Evolutionary conservation across 2,113 vertebrate genomes (phyloP), one percentile per base, ranked within the genome.

Genomic region (Ptychochromis oligacanthus): DNA sequence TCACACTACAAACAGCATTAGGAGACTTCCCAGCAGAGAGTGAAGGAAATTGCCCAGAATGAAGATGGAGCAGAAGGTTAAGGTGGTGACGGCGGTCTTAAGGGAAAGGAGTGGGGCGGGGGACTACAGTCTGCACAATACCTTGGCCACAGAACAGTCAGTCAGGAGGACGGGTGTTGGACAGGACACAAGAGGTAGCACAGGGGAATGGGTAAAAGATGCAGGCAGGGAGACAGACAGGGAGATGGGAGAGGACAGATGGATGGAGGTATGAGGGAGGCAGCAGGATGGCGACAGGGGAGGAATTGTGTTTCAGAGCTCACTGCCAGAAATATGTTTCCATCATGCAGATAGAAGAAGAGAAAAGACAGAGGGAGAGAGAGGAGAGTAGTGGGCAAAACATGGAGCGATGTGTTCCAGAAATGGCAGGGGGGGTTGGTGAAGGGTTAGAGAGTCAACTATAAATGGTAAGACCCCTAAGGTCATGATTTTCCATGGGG

Each of bases 21-120:
- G 79, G 46, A 72, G 84, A 85, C 77, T 26, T 81, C 81, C 77
- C 88, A 18, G 43, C 85, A 87, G 84, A 92, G 87, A 82, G 79
- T 6, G 40, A 84, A 83, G 92, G 83, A 93, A 91, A 94, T 90
- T 89, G 80, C 87, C 91, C 85, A 86, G 88, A 91, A 92, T 91
- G 83, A 94, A 91, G 91, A 92, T 82, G 67, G 90, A 93, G 80
- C 7, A 46, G 24, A 77, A 82, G 78, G 75, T 81, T 26, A 40
- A 79, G 80, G 55, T 78, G 75, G 78, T 65, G 81, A 82, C 43
- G 38, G 82, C 80, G 77, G 64, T 6, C 12, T 87, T 58, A 43
- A 61, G 54, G 75, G 75, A 57, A 31, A 28, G 70, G 43, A 59
- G 80, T 31, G 22, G 57, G 31, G 49, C 14, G 28, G 67, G 67